Conservation (phyloP, 2,113 vertebrate species). For the Galemys pyrenaicus region DNA sequence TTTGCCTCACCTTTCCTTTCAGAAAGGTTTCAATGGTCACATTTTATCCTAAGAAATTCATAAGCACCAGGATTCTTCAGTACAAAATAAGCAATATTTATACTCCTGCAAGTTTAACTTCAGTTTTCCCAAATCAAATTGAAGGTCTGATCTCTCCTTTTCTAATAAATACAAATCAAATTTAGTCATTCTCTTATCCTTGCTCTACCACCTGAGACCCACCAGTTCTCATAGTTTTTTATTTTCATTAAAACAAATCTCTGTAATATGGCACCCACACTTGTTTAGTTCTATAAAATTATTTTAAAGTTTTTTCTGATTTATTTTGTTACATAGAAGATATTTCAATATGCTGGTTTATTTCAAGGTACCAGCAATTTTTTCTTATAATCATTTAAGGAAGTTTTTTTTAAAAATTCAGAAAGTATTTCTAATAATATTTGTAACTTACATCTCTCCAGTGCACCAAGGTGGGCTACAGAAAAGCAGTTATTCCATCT, state of each 20-base stretch:
- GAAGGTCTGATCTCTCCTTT: slow-evolving; percentile 57
- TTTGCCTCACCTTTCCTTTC: slow-evolving; percentile 14
- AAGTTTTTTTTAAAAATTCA: background rate
- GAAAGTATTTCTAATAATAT: slow-evolving; percentile 29
- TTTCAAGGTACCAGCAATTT: background rate
- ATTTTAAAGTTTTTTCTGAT: slow-evolving; percentile 3
- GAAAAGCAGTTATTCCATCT: background rate
- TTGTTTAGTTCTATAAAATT: slow-evolving; percentile 51
- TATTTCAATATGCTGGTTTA: slow-evolving; percentile 40
- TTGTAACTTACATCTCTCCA: background rate
- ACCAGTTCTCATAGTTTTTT: slow-evolving; percentile 40
- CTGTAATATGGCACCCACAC: slow-evolving; percentile 18
- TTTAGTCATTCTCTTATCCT: slow-evolving; percentile 63
- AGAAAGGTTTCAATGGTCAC: background rate
- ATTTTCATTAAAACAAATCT: slow-evolving; percentile 68
- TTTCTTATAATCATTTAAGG: slow-evolving; percentile 32
- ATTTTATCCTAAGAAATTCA: slow-evolving; percentile 26
- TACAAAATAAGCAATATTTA: slow-evolving; percentile 64
- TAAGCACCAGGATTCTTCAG: slow-evolving; percentile 23
- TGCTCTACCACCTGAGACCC: slow-evolving; percentile 66
- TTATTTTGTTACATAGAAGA: slow-evolving; percentile 51
- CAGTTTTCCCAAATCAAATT: slow-evolving; percentile 70
- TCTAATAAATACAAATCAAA: slow-evolving; percentile 74
- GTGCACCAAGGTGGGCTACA: background rate
- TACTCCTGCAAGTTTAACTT: slow-evolving; percentile 39